Evolutionary conservation across 2,797 vertebrate species (phyloP).

Genomic region (Cyprinella venusta): DNA sequence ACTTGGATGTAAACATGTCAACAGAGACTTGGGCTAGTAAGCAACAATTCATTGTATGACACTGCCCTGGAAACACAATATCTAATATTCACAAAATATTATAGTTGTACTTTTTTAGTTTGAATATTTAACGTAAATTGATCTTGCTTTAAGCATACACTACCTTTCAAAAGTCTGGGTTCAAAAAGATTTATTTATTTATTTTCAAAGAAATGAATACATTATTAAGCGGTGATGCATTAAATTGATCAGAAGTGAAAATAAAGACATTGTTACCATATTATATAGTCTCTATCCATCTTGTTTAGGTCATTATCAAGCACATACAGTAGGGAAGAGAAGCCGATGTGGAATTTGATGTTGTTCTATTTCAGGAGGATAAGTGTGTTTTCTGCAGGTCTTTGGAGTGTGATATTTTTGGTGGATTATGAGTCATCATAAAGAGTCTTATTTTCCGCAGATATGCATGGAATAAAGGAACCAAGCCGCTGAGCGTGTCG

Average conservation of each 20-base stretch:
- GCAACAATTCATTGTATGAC: background rate
- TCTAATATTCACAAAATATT: background rate
- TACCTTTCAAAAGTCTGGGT: background rate
- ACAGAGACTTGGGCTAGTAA: background rate
- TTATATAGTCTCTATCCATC: background rate
- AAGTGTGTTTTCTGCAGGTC: constrained; percentile 10
- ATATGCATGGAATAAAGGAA: constrained; percentile 88
- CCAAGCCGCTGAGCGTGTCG: constrained; percentile 71
- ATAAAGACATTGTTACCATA: background rate
- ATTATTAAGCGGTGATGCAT: background rate
- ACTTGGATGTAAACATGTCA: background rate
- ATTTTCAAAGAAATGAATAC: background rate
- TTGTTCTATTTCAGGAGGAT: background rate
- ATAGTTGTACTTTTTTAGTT: background rate
- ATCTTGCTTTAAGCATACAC: background rate
- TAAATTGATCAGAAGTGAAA: background rate
- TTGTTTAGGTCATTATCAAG: background rate
- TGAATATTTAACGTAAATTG: background rate
- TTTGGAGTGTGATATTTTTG: constrained; percentile 43
- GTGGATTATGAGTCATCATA: constrained; percentile 34
- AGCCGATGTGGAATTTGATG: background rate
- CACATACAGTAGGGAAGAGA: background rate
- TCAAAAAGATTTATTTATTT: no score
- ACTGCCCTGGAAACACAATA: background rate
- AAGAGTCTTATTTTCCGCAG: constrained; percentile 68